Evolutionary conservation across 2,888 invertebrate species (phyloP), one percentile per base, ranked within the genome.

Genomic region (Drosophila hamatofila): DNA sequence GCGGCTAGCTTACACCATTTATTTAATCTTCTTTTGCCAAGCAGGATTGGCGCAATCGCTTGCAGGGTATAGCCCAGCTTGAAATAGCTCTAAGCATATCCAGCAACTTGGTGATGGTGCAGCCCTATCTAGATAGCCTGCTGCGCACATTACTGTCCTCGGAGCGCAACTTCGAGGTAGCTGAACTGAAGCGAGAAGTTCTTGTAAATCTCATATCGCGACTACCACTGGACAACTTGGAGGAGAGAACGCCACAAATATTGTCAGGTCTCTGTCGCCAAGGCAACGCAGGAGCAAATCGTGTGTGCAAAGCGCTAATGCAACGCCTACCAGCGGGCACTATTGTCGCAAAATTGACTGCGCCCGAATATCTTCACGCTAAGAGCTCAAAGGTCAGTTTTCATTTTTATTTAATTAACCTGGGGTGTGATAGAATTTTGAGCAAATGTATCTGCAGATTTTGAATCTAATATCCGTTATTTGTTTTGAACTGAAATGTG

Each of bases 141-240:
- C 93, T 96, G 64, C 94, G 95, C 79, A 94, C 95, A 33, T 92
- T 95, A 55, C 93, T 96, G 23, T 93, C 95, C 39, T 95, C 95
- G 69, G 96, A 96, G 91, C 94, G 95, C 67, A 92, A 93, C 79
- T 80, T 89, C 2, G 92, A 93, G 66, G 93, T 93, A 12, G 83
- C 91, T 7, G 93, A 93, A 55, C 91, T 92, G n/a, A 93, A 93
- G 60, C 87, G 92, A 2, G 91, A 91, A 37, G 79, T 93, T 11
- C 69, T 93, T 58, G 88, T 91, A 46, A 93, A 93, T 85, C 83
- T 93, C 33, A 93, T 93, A 60, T 89, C 92, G 35, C 89, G 93
- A 6, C 83, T 93, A 41, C 93, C 93, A 3, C 77, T 93, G 64
- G 93, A 93, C 71, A 93, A 93, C 81, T 77, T 93, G 21, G 93